Conservation (phyloP, 2,888 invertebrate species). For the Zelleria hepariella region DNA sequence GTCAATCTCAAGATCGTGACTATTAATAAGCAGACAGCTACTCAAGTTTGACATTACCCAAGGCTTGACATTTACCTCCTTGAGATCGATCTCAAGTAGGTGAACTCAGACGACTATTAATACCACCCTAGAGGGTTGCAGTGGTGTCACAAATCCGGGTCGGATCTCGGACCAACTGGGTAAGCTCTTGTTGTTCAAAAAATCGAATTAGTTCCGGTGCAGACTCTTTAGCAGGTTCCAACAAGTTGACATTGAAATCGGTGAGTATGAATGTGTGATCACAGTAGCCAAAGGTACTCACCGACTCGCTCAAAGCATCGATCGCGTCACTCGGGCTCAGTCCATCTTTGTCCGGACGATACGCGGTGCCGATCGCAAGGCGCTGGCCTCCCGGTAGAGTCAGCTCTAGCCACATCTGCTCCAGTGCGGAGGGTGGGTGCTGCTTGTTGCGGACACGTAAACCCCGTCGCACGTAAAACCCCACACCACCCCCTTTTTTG, state of each 20-base stretch:
- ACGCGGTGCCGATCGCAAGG: not conserved
- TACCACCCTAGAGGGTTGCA: not conserved
- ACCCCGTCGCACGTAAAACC: not conserved
- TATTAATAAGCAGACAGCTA: too few relatives aligned
- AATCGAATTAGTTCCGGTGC: not conserved
- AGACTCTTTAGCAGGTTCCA: not conserved
- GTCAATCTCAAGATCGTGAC: too few relatives aligned
- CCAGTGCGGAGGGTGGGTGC: not conserved
- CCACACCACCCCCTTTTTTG: not conserved
- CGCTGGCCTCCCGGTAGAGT: not conserved
- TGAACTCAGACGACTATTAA: too few relatives aligned
- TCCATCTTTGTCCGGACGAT: not conserved
- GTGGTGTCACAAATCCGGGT: not conserved
- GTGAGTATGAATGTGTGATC: not conserved
- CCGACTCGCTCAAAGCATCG: not conserved
- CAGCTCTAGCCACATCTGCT: not conserved
- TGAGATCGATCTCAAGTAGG: too few relatives aligned
- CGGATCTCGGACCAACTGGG: not conserved
- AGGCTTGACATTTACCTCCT: too few relatives aligned
- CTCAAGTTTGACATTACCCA: too few relatives aligned
- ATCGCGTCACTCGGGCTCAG: not conserved
- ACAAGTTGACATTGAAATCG: not conserved
- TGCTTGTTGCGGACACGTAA: not conserved
- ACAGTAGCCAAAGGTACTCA: not conserved
- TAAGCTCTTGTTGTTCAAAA: not conserved